These are phyloP conservation scores for Cephalotes varians DNA, from an alignment of 2,888 invertebrate species.

Conservation along the genomic window DNA sequence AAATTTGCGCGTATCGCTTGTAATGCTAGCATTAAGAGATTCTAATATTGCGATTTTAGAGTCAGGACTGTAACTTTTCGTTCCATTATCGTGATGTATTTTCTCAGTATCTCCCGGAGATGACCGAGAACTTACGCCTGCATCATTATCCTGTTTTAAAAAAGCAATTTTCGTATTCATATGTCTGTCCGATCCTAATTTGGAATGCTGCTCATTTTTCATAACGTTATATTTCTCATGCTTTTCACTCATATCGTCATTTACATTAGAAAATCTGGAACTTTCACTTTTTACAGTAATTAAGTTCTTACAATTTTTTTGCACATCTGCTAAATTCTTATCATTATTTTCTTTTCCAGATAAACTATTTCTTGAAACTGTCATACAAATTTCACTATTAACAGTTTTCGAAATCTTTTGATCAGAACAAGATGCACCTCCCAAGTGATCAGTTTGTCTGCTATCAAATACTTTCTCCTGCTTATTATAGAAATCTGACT, in stretches of 20 bases:
- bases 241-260: background rate
- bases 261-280: background rate
- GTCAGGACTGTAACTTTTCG: slow-evolving; percentile 5
- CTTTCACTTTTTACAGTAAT: background rate
- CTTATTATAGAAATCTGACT: background rate
- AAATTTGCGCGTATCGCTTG: slow-evolving; percentile 56
- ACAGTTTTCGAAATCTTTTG: background rate
- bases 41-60: slow-evolving; percentile 23
- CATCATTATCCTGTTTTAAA: slow-evolving; percentile 45
- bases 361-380: background rate
- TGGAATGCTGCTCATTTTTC: background rate
- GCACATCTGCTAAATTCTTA: slow-evolving; percentile 6
- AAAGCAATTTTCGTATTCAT: slow-evolving; percentile 66
- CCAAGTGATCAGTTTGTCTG: slow-evolving; percentile 5
- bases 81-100: background rate
- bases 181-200: slow-evolving; percentile 64
- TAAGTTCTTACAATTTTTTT: background rate
- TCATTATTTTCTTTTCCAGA: background rate
- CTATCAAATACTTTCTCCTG: slow-evolving; percentile 12
- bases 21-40: slow-evolving; percentile 5
- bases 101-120: slow-evolving; percentile 12
- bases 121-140: background rate
- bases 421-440: slow-evolving; percentile 5
- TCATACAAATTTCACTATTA: slow-evolving; percentile 10
- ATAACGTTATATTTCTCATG: background rate